These are phyloP conservation scores for Meiosimyza platycephala DNA, from an alignment of 2,888 invertebrate species.

Conservation along the genomic window DNA sequence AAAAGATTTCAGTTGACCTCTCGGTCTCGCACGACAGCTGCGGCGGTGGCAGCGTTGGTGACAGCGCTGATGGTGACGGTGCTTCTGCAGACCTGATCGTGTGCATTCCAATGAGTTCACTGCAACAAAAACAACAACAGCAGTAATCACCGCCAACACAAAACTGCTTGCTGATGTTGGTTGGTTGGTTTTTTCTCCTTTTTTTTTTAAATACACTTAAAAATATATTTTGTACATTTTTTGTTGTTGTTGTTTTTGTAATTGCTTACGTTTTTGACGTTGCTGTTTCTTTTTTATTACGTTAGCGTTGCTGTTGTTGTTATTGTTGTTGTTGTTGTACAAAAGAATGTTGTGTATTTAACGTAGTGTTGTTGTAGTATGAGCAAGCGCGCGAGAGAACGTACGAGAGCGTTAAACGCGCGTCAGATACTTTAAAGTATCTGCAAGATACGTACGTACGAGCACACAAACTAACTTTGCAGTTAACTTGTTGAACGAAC, in stretches of 20 bases:
- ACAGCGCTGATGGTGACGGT: background rate
- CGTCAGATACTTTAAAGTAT: slow-evolving; percentile 20
- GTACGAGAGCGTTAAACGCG: slow-evolving; percentile 22
- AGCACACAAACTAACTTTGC: too few relatives aligned
- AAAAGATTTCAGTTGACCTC: too few relatives aligned
- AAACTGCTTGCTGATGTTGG: slow-evolving; percentile 33
- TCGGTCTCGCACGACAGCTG: background rate
- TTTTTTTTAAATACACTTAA: slow-evolving; percentile 5
- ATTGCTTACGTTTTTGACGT: slow-evolving; percentile 21
- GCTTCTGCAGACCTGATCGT: slow-evolving; percentile 38
- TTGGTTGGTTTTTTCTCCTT: background rate
- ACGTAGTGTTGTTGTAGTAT: slow-evolving; percentile 48
- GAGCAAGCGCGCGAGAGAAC: background rate
- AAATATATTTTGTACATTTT: background rate
- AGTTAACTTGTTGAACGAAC: too few relatives aligned
- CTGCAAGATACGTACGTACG: background rate
- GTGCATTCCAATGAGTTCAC: slow-evolving; percentile 40
- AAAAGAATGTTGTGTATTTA: slow-evolving; percentile 62
- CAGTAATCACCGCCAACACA: slow-evolving; percentile 16
- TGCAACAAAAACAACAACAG: slow-evolving; percentile 16
- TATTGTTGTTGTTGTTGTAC: slow-evolving; percentile 61
- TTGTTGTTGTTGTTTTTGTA: slow-evolving; percentile 23
- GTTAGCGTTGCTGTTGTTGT: slow-evolving; percentile 43
- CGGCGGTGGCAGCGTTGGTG: background rate
- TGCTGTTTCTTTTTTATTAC: slow-evolving; percentile 44